Base-by-base conservation (phyloP, 2,888 invertebrate genomes). In the Meteorus cinctellus region DNA sequence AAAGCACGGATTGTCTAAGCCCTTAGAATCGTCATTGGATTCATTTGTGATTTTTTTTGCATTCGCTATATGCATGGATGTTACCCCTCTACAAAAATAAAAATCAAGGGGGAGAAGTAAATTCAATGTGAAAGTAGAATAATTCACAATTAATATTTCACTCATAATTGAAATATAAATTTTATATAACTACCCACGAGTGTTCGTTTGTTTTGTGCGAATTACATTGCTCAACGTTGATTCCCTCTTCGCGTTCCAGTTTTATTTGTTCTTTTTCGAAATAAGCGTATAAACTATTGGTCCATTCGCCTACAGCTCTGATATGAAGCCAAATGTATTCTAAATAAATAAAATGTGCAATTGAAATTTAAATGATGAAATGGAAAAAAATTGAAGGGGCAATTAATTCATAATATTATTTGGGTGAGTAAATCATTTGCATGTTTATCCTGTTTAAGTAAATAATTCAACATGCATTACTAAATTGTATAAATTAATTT, bases 301-400 rank as follows among this genome's bases (percentile, higher is more conserved):
- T 98, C 98, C 98, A 98, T 89, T 97, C 94, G 1, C 98, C 98
- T 4, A 97, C 97, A 0, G 95, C 97, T 79, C 98, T 93, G 78
- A 98, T 95, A 88, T 98, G 98, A 0, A 98, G 91, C 96, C 97
- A 97, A 89, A 98, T 93, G 86, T 96, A 95, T 84, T 96, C 97
- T 96, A 45, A 72, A 63, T 55, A 55, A 55, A 55, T 55, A 8
- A 55, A 55, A 55, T 55, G 19, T 55, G n/a, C 41, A 41, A 41
- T 41, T 41, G 12, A 41, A 48, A n/a, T 48, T 16, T 4, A 48
- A 48, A 48, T n/a, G 14, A 4, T 16, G 10, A n/a, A 48, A n/a
- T 48, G n/a, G 14, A n/a, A 55, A n/a, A 19, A 55, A 34, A 34
- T 8, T 1, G 24, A 34, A 8, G 0, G n/a, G 4, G 16, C 1